A percentile compares a stretch with the other conserved stretches of the same genome.
These are phyloP conservation scores for Drosophila lowei DNA, from an alignment of 1,140 invertebrate genomes.

Conservation along the genomic window DNA sequence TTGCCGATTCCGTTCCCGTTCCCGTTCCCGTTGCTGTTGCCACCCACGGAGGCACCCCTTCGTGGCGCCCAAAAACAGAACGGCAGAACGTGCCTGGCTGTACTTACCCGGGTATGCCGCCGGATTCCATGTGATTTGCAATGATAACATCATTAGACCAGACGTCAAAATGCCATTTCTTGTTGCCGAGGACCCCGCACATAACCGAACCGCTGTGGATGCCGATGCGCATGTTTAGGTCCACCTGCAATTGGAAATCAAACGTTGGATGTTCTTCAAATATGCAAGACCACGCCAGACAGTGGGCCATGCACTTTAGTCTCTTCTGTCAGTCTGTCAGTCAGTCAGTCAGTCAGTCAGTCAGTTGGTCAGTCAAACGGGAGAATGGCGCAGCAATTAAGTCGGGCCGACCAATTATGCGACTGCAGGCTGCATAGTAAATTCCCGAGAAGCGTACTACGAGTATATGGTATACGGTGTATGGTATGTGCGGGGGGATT, in stretches of 20 bases:
- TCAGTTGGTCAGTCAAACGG: slow-evolving; percentile 25
- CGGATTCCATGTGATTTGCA: slow-evolving; percentile 98
- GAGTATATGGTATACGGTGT: no score
- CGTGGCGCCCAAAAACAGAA: no score
- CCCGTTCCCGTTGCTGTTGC: no score
- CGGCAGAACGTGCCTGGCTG: slow-evolving; percentile 48
- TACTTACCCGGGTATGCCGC: slow-evolving; percentile 94
- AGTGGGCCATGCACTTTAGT: background rate
- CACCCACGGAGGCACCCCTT: no score
- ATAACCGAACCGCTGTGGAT: slow-evolving; percentile 97
- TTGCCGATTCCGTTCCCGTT: no score
- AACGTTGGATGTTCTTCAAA: slow-evolving; percentile 28
- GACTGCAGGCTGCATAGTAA: slow-evolving; percentile 46
- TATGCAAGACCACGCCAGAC: slow-evolving; percentile 40
- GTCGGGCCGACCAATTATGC: slow-evolving; percentile 49
- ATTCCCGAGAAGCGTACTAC: slow-evolving; percentile 6
- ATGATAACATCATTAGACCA: slow-evolving; percentile 99
- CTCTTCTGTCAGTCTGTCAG: slow-evolving; percentile 9
- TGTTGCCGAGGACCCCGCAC: slow-evolving; percentile 95
- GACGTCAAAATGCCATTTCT: slow-evolving; percentile 99
- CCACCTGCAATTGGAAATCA: slow-evolving; percentile 86
- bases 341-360: slow-evolving; percentile 10
- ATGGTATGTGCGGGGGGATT: background rate
- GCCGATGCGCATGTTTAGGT: slow-evolving; percentile 97
- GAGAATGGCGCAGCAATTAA: slow-evolving; percentile 50